Evolutionary conservation across 2,797 vertebrate genomes (phyloP).

Genomic region (Sebastes nivosus): DNA sequence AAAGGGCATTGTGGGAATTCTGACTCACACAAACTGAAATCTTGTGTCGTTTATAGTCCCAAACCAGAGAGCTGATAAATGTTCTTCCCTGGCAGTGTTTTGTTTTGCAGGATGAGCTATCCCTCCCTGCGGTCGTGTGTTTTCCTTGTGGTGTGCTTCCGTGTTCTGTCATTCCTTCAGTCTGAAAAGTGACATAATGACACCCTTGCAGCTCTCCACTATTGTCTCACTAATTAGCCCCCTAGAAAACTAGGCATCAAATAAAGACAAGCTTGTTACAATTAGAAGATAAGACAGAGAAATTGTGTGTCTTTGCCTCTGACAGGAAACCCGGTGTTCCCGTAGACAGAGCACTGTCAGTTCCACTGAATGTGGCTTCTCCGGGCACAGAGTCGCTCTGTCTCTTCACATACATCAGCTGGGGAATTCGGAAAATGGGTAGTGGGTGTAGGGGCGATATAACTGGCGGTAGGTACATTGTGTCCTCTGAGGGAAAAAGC

Average conservation of each 20-base stretch:
- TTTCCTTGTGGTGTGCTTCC: constrained; percentile 26
- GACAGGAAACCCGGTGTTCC: constrained; percentile 52
- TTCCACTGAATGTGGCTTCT: constrained; percentile 49
- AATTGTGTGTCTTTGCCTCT: constrained; percentile 39
- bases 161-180: constrained; percentile 40
- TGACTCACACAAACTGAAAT: constrained; percentile 29
- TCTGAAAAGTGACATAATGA: constrained; percentile 57
- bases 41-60: constrained; percentile 6
- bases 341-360: constrained; percentile 55
- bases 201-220: constrained; percentile 34
- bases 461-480: constrained; percentile 47
- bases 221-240: constrained; percentile 59
- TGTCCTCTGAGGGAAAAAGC: constrained; percentile 47
- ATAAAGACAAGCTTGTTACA: constrained; percentile 55
- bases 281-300: constrained; percentile 59
- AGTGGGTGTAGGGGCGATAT: constrained; percentile 46
- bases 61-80: constrained; percentile 24
- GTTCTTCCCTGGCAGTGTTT: constrained; percentile 25
- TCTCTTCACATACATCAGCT: constrained; percentile 74
- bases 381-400: constrained; percentile 68
- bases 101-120: constrained; percentile 43
- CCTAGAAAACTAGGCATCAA: constrained; percentile 30
- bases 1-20: constrained; percentile 9
- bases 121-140: constrained; percentile 29
- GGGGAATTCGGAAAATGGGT: constrained; percentile 65